Base-by-base conservation (phyloP, 1,140 invertebrate species). In the Trichonephila inaurata region DNA sequence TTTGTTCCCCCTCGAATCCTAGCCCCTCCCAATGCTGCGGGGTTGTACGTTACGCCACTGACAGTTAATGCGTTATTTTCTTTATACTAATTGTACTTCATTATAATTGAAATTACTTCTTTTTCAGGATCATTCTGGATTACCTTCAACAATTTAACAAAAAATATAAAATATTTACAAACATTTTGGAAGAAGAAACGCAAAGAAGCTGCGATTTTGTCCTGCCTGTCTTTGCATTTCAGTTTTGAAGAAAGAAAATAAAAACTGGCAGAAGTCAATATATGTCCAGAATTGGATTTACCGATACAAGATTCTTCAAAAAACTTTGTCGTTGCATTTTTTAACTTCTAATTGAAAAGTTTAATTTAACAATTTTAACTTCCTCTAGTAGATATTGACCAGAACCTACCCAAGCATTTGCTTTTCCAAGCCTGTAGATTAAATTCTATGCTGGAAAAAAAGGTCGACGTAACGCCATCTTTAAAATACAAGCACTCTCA, bases 151-250 rank as follows among this genome's bases (percentile, higher is more conserved):
- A 69, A 69, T 14, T 69, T 24, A 69, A 69, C 24, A n/a, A 14
- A 69, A 24, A 69, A 69, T n/a, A n/a, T 69, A 14, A 12, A 69
- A 24, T 24, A 8, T 69, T 69, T 69, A n/a, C 66, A 14, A 69
- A 69, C 21, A 69, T 69, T 69, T 69, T 69, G n/a, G n/a, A 51
- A 69, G 66, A 69, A 69, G 66, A 69, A 69, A 69, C 24, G 66
- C 66, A 69, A 69, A 69, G 66, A 69, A 69, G 66, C n/a, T 69
- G 66, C 24, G 66, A 69, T 24, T 66, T 21, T n/a, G 12, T 66
- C 10, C 66, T n/a, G n/a, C 24, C 66, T 69, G 12, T 69, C 66
- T 69, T 69, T 69, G 66, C 66, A 69, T 69, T 69, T 69, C 66
- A 24, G 8, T 10, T n/a, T 24, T 69, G n/a, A n/a, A 69, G 24